Conservation (phyloP, 2,797 vertebrate genomes). For the Rhabdomys pumilio region DNA sequence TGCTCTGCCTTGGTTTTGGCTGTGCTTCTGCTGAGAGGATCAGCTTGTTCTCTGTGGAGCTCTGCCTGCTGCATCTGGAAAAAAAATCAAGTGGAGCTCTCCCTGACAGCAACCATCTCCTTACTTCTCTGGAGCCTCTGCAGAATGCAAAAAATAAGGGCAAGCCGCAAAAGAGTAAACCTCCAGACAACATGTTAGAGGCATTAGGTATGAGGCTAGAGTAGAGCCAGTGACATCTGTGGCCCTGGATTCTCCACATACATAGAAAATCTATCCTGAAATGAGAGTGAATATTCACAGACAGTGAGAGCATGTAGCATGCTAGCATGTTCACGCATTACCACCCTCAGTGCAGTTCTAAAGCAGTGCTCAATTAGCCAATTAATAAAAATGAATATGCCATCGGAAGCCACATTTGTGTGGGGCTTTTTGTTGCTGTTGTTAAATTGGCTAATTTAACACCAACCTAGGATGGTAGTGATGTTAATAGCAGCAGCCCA, state of each 20-base stretch:
- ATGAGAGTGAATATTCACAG: neutral
- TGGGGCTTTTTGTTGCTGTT: constrained; percentile 71
- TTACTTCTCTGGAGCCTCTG: neutral
- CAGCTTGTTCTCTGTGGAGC: neutral
- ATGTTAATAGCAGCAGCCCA: constrained; percentile 70
- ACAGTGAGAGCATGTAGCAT: neutral
- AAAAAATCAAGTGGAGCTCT: neutral
- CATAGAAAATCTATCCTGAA: neutral
- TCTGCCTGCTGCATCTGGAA: neutral
- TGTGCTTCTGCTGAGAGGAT: neutral
- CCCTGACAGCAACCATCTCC: neutral
- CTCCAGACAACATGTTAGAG: neutral
- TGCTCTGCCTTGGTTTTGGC: neutral
- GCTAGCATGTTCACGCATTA: neutral
- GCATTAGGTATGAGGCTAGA: neutral
- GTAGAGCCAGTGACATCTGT: neutral
- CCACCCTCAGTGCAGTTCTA: constrained; percentile 16
- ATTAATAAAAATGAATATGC: constrained; percentile 82
- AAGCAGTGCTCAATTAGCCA: constrained; percentile 76
- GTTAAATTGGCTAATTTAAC: constrained; percentile 81
- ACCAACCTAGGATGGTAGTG: constrained; percentile 64
- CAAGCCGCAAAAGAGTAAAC: neutral
- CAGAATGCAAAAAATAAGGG: neutral
- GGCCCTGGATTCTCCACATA: neutral
- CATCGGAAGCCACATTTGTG: constrained; percentile 70